Base-by-base conservation (phyloP, 2,888 invertebrate genomes). In the Ichneumoninae sp. region DNA sequence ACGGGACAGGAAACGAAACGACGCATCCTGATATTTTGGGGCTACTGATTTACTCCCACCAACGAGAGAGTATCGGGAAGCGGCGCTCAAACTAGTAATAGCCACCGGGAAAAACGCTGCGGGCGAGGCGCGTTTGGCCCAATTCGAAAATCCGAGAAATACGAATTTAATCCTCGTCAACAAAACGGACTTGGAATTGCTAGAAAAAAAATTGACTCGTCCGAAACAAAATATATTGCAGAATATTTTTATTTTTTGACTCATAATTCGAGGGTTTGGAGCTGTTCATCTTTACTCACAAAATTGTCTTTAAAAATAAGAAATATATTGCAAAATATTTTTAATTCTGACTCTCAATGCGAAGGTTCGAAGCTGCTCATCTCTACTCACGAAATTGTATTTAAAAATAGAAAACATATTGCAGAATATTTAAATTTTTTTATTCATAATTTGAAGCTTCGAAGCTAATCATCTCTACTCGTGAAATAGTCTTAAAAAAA, bases 1-100 rank as follows among this genome's bases (percentile, higher is more conserved):
- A 19, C 19, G 50, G 54, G 57, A 77, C 76, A 76, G 76, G 80
- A 83, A 83, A 69, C 30, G 52, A 26, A 68, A 77, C 68, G 66
- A 50, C 54, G 36, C 70, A 71, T 75, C 50, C 33, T 40, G 70
- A 74, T 84, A 77, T 81, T 83, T 81, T 77, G 50, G 60, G 70
- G 36, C 73, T 52, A 63, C 52, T 57, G 71, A 81, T 83, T 83
- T 71, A 50, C 26, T 71, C 66, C 63, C 76, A 10, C 13, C 66
- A 19, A 26, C 69, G 13, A 16, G 44, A 19, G 40, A 22, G 33
- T 44, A 78, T 70, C 63, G 36, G 36, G 70, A 69, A 70, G 60
- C n/a, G 63, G 33, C 16, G n/a, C 26, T 52, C 66, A 33, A n/a
- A 36, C 63, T 52, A 22, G 16, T 69, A 63, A 76, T 65, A 76